Evolutionary conservation across 1,140 invertebrate species (phyloP).

Genomic region (Tetragonula clypearis): DNA sequence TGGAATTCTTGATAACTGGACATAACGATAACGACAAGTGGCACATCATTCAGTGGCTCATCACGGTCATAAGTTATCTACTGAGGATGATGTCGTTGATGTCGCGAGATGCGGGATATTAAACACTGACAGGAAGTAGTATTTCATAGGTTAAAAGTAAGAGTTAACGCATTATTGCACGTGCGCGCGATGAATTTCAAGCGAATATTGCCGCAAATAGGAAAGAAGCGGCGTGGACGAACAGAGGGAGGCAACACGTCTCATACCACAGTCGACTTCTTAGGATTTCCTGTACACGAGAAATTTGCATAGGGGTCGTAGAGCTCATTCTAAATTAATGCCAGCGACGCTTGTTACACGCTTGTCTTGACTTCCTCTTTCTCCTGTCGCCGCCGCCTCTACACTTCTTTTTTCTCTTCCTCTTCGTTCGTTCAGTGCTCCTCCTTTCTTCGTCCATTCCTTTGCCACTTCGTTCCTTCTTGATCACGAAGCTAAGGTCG

Average conservation of each 20-base stretch:
- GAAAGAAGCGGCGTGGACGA: conserved; percentile 29
- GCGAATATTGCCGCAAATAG: conserved; percentile 29
- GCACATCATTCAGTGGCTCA: neutral
- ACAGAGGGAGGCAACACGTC: conserved; percentile 39
- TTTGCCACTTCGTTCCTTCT: conserved; percentile 1
- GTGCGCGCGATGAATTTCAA: conserved; percentile 25
- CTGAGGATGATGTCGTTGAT: neutral
- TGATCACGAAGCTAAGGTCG: conserved; percentile 2
- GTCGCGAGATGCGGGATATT: conserved; percentile 44
- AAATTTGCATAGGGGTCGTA: conserved; percentile 76
- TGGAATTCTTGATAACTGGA: neutral
- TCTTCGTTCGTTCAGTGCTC: conserved; percentile 1
- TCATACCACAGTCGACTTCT: conserved; percentile 47
- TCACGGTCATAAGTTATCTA: neutral
- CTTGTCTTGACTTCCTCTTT: conserved; percentile 55
- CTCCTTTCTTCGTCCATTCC: neutral
- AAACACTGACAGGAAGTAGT: conserved; percentile 43
- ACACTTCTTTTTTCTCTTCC: neutral
- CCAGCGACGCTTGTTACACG: conserved; percentile 70
- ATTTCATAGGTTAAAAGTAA: neutral
- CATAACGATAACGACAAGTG: neutral
- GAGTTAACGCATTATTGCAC: conserved; percentile 17
- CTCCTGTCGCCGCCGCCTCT: neutral
- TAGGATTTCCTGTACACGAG: conserved; percentile 77
- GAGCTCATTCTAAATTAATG: conserved; percentile 76